phyloP scores from a whole-genome alignment of 2,113 vertebrate species.

The Hepsetus odoe region DNA sequence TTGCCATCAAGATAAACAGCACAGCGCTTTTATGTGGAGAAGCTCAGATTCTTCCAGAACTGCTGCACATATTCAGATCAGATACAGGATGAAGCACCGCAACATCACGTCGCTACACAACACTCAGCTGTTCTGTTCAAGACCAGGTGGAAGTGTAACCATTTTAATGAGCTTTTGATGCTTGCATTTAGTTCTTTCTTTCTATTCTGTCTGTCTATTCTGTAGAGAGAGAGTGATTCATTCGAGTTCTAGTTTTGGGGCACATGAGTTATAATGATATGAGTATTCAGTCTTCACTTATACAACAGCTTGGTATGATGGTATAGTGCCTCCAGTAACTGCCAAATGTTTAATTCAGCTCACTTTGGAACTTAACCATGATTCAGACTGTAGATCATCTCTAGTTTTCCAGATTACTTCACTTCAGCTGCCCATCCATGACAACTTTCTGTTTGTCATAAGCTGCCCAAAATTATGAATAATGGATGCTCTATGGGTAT shows the following conservation, averaged over 20 bases:
- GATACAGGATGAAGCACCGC: background rate
- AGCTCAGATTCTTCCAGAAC: constrained; percentile 28
- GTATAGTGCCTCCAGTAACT: background rate
- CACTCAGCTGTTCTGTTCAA: background rate
- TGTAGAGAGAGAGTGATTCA: too few species aligned
- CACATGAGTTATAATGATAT: background rate
- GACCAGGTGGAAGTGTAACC: background rate
- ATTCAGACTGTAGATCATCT: background rate
- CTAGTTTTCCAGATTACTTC: background rate
- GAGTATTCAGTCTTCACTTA: background rate
- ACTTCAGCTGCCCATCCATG: too few species aligned
- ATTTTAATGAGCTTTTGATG: background rate
- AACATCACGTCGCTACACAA: background rate
- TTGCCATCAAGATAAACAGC: constrained; percentile 52
- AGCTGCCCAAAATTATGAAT: background rate
- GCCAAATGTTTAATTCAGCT: background rate
- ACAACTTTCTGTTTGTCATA: too few species aligned
- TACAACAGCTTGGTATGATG: background rate
- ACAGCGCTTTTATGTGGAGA: constrained; percentile 37
- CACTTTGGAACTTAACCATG: background rate
- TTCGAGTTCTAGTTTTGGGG: background rate
- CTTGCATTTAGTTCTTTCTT: too few species aligned
- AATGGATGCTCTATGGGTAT: background rate
- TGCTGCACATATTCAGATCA: background rate
- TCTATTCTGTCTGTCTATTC: too few species aligned